These are phyloP conservation scores for Aleiodes leptofemur DNA, from an alignment of 2,888 invertebrate species.

Conservation along the genomic window DNA sequence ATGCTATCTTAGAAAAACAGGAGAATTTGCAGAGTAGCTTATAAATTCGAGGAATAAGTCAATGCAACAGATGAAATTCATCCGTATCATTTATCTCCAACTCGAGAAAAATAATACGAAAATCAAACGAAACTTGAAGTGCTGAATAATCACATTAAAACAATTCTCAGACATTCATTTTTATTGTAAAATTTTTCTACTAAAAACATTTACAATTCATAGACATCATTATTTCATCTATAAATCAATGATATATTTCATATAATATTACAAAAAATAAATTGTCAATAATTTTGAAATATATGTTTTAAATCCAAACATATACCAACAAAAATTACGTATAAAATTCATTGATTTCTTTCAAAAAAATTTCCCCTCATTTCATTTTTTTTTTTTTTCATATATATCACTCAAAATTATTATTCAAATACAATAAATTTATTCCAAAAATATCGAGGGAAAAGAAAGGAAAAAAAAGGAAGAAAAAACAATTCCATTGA, in stretches of 20 bases:
- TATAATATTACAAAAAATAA: slow-evolving; percentile 27
- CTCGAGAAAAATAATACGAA: background rate
- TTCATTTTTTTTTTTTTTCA: background rate
- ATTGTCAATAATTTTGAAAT: slow-evolving; percentile 35
- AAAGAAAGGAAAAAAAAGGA: background rate
- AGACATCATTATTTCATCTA: background rate
- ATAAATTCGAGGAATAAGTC: too few species aligned
- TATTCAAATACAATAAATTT: slow-evolving; percentile 1
- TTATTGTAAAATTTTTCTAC: slow-evolving; percentile 15
- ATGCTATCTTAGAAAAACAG: too few species aligned
- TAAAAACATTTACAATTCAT: slow-evolving; percentile 12
- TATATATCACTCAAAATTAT: background rate
- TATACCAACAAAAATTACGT: slow-evolving; percentile 11
- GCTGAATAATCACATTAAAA: background rate
- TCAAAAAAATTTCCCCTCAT: background rate
- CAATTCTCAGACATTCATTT: background rate
- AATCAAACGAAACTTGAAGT: background rate
- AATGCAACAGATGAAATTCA: too few species aligned
- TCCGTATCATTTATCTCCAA: too few species aligned
- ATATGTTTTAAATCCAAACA: slow-evolving; percentile 30
- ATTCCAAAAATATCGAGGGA: background rate
- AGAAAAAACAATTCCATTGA: background rate
- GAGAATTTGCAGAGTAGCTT: too few species aligned
- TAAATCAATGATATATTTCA: background rate
- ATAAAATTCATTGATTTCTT: background rate